Base-by-base conservation (phyloP, 2,797 vertebrate species). In the Botia almorhae region DNA sequence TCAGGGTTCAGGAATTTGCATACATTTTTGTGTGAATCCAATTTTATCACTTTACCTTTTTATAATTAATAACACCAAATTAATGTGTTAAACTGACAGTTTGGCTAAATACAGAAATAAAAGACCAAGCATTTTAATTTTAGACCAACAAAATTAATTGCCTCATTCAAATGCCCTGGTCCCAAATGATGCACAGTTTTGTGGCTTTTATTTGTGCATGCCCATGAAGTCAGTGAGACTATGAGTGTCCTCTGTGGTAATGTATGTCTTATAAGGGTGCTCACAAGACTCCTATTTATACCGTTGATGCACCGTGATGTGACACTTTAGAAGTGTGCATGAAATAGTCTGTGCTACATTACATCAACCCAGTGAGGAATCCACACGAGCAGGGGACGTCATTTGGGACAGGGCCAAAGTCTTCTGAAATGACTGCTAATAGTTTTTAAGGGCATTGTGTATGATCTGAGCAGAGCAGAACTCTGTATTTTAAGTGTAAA, bases 331-430 rank as follows among this genome's bases (percentile, higher is more conserved):
- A 19, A 48, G 36, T n/a, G 36, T 5, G 26, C 17, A 68, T 6
- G 19, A 16, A 58, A 43, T 14, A 68, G 50, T 17, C 50, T 14
- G 26, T 43, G 14, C 0, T 7, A 19, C 12, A 69, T 69, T 48
- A 58, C 1, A 0, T 46, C 46, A 67, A 33, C 36, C 43, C 33
- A 23, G 19, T 11, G 23, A 48, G 55, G 55, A 69, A 14, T 46
- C 16, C 36, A 10, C 53, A 69, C 10, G 11, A 39, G 33, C 16
- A 16, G 4, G 23, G 51, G 36, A 68, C 53, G 53, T 21, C 39
- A 69, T 78, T 56, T 69, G 23, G 17, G 43, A 77, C 6, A 60
- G 75, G 55, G 23, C 39, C 23, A 58, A 60, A 77, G 17, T 8
- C 26, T 50, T 53, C 21, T 74, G 43, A 70, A 70, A 64, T 46